Evolutionary conservation across 2,797 vertebrate genomes (phyloP).

Genomic region (Diplodus sargus): DNA sequence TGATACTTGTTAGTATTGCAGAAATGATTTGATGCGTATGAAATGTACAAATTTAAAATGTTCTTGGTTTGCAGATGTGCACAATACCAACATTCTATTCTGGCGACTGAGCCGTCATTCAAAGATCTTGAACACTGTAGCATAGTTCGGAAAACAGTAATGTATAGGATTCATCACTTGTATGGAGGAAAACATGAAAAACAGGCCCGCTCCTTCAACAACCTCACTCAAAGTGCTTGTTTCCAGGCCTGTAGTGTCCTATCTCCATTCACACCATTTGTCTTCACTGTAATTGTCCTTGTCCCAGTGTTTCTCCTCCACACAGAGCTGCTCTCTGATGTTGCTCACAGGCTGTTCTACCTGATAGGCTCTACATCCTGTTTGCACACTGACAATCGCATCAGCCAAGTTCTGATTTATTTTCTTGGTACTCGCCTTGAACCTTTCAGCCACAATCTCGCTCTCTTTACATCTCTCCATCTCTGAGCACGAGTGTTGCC

Average conservation of each 20-base stretch:
- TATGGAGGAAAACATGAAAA: slow-evolving; percentile 16
- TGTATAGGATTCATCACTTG: slow-evolving; percentile 2
- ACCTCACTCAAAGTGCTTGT: slow-evolving; percentile 29
- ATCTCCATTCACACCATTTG: slow-evolving; percentile 59
- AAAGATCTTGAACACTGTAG: background rate
- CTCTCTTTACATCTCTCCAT: slow-evolving; percentile 68
- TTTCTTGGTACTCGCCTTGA: slow-evolving; percentile 77
- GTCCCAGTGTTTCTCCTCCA: slow-evolving; percentile 32
- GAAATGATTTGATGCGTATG: too few relatives aligned
- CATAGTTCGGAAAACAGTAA: background rate
- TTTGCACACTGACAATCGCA: slow-evolving; percentile 62
- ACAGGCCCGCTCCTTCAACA: slow-evolving; percentile 1
- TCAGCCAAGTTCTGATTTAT: slow-evolving; percentile 74
- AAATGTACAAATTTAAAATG: too few relatives aligned
- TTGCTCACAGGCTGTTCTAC: slow-evolving; percentile 55
- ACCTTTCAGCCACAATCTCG: slow-evolving; percentile 72
- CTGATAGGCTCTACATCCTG: slow-evolving; percentile 60
- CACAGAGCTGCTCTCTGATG: slow-evolving; percentile 24
- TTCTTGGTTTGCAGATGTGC: too few relatives aligned
- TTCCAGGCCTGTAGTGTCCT: slow-evolving; percentile 25
- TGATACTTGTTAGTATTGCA: too few relatives aligned
- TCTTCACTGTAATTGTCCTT: slow-evolving; percentile 59
- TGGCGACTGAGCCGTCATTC: background rate
- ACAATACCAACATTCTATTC: too few relatives aligned
- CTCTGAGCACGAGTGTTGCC: slow-evolving; percentile 52